Evolutionary conservation across 2,888 invertebrate genomes (phyloP).

Genomic region (Spilarctia lutea): DNA sequence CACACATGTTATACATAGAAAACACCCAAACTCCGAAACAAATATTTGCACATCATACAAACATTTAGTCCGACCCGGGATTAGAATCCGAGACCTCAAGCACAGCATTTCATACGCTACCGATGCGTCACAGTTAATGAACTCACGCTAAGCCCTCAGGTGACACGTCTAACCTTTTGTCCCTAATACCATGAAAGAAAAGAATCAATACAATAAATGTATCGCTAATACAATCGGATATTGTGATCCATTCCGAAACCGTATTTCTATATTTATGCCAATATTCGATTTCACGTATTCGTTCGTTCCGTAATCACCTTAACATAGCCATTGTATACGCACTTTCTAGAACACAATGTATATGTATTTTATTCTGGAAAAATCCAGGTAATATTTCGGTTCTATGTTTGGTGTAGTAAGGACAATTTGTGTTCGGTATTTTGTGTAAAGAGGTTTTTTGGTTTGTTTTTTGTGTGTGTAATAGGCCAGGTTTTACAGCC

Average conservation of each 20-base stretch:
- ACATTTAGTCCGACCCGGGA: no score
- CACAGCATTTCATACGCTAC: no score
- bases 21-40: no score
- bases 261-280: conserved; percentile 2
- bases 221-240: background rate
- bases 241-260: background rate
- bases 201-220: background rate
- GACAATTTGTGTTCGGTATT: background rate
- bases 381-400: background rate
- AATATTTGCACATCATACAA: no score
- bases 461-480: background rate
- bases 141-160: no score
- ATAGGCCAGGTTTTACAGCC: no score
- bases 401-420: background rate
- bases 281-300: background rate
- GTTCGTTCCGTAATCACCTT: background rate
- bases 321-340: background rate
- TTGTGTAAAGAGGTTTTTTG: conserved; percentile 14
- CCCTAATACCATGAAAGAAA: background rate
- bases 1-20: no score
- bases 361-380: background rate
- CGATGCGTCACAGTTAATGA: no score
- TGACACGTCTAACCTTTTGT: background rate
- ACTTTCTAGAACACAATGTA: background rate
- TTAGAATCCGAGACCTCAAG: no score